Evolutionary conservation across 2,888 invertebrate genomes (phyloP).

Genomic region (Antheraea assamensis): DNA sequence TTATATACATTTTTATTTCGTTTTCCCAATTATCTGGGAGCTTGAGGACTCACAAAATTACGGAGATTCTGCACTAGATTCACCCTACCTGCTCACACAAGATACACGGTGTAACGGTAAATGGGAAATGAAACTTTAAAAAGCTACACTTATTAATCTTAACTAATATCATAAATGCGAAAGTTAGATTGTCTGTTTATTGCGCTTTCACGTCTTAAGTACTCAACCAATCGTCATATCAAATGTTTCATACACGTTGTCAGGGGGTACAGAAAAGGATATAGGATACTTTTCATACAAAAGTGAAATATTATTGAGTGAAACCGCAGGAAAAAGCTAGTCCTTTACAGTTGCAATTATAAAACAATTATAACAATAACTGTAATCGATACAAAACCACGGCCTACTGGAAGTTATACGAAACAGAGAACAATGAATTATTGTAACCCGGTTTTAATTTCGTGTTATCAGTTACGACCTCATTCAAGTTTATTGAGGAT

Average conservation of each 20-base stretch:
- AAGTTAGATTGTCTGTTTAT: too few species aligned
- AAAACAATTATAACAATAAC: not conserved
- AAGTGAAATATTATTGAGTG: too few species aligned
- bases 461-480: conserved; percentile 6
- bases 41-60: not conserved
- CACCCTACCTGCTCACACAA: not conserved
- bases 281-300: too few species aligned
- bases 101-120: not conserved
- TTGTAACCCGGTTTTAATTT: conserved; percentile 14
- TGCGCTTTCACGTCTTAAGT: too few species aligned
- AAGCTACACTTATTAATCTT: not conserved
- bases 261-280: too few species aligned
- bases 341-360: not conserved
- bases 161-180: not conserved
- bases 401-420: not conserved
- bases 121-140: not conserved
- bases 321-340: too few species aligned
- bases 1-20: not conserved
- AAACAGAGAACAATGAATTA: conserved; percentile 12
- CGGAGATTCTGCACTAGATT: not conserved
- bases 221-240: too few species aligned
- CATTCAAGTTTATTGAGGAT: conserved; percentile 7
- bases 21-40: not conserved
- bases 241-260: too few species aligned
- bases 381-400: not conserved